Conservation (phyloP, 1,140 invertebrate species). For the Pristionchus pacificus region DNA sequence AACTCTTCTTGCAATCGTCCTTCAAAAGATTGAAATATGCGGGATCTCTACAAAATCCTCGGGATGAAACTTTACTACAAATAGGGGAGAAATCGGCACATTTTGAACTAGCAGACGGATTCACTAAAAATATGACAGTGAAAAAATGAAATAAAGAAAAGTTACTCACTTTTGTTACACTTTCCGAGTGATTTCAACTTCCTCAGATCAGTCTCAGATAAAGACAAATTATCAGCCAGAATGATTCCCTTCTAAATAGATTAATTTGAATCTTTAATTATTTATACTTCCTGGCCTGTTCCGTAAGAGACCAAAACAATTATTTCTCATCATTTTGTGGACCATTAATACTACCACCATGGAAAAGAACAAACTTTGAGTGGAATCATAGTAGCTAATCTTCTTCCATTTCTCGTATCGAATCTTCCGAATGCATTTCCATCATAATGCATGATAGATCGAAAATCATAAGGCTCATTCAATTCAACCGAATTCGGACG, state of each 20-base stretch:
- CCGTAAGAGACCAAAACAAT: too few relatives aligned
- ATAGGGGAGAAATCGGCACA: neutral
- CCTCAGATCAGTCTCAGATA: slow-evolving; percentile 26
- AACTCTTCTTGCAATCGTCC: neutral
- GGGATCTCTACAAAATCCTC: neutral
- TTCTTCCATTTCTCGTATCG: neutral
- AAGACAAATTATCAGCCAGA: slow-evolving; percentile 32
- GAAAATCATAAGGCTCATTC: slow-evolving; percentile 37
- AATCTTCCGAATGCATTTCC: slow-evolving; percentile 30
- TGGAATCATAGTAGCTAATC: slow-evolving; percentile 34
- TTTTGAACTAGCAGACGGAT: neutral
- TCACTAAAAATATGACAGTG: neutral
- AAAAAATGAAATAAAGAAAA: neutral
- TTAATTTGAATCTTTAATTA: slow-evolving; percentile 1
- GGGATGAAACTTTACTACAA: neutral
- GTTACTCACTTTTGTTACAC: slow-evolving; percentile 5
- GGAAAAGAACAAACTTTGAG: slow-evolving; percentile 1
- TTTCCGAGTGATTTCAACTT: slow-evolving; percentile 34
- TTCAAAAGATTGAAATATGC: neutral
- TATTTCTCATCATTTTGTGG: neutral
- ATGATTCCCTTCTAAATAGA: slow-evolving; percentile 12
- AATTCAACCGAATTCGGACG: slow-evolving; percentile 16
- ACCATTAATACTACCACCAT: neutral
- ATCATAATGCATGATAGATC: slow-evolving; percentile 44
- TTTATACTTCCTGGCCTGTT: too few relatives aligned